These are phyloP conservation scores for Halesus radiatus DNA, from an alignment of 1,140 invertebrate genomes.

Conservation along the genomic window DNA sequence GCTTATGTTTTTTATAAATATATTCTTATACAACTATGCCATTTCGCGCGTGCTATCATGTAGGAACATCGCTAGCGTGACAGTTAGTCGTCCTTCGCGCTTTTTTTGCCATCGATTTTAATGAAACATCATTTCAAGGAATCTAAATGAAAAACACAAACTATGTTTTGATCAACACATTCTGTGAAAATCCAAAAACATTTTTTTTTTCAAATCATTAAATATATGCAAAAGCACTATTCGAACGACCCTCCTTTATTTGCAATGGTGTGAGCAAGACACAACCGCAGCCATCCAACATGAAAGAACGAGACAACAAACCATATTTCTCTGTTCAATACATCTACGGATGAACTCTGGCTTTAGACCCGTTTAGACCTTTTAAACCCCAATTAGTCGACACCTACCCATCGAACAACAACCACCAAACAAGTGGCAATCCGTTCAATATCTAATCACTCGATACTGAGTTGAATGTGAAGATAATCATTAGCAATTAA, in stretches of 20 bases:
- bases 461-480: not conserved
- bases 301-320: slow-evolving; percentile 14
- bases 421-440: slow-evolving; percentile 39
- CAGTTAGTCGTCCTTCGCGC: too few species aligned
- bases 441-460: slow-evolving; percentile 22
- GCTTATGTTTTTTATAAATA: too few species aligned
- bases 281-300: not conserved
- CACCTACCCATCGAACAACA: slow-evolving; percentile 50
- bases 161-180: too few species aligned
- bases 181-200: too few species aligned
- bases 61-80: too few species aligned
- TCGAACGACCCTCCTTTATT: slow-evolving; percentile 29
- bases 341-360: slow-evolving; percentile 8
- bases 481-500: not conserved
- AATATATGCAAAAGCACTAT: not conserved
- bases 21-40: too few species aligned
- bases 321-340: slow-evolving; percentile 1
- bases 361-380: slow-evolving; percentile 47
- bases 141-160: too few species aligned
- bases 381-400: slow-evolving; percentile 53
- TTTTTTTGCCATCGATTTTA: too few species aligned
- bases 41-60: too few species aligned
- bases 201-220: not conserved
- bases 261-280: slow-evolving; percentile 35
- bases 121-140: too few species aligned